Percentiles rank a stretch among this genome's conserved stretches.
phyloP scores from a whole-genome alignment of 2,797 vertebrate species.

The Toxotes lorentzi region DNA sequence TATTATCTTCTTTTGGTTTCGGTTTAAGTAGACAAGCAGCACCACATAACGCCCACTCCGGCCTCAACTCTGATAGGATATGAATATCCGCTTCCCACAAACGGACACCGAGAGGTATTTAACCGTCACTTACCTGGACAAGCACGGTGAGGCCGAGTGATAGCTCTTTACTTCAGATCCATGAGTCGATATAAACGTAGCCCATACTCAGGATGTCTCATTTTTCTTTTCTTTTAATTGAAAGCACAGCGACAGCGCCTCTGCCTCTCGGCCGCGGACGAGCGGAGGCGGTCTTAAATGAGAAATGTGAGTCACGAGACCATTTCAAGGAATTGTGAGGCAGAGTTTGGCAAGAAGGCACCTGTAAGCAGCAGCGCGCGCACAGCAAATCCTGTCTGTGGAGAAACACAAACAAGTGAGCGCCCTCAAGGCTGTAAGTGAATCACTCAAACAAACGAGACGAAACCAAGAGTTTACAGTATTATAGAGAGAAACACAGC shows the following conservation, averaged over 20 bases:
- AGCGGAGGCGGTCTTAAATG: slow-evolving; percentile 60
- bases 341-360: slow-evolving; percentile 20
- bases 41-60: slow-evolving; percentile 55
- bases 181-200: not conserved
- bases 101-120: slow-evolving; percentile 15
- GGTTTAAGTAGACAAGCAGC: slow-evolving; percentile 30
- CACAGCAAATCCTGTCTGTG: not conserved
- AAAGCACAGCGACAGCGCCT: not conserved
- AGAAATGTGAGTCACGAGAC: slow-evolving; percentile 69
- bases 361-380: not conserved
- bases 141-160: not conserved
- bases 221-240: not conserved
- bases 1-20: slow-evolving; percentile 61
- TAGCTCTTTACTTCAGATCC: not conserved
- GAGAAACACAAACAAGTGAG: not conserved
- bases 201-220: not conserved
- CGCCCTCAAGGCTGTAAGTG: not conserved
- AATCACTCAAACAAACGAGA: not conserved
- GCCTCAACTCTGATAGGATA: slow-evolving; percentile 31
- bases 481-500: not conserved
- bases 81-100: slow-evolving; percentile 52
- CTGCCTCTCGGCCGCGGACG: not conserved
- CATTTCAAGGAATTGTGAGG: slow-evolving; percentile 56
- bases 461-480: not conserved
- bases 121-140: slow-evolving; percentile 63